Percentiles rank a stretch among this genome's conserved stretches.
These are phyloP conservation scores for Tetramorium alpestre DNA, from an alignment of 1,140 invertebrate species.

Conservation along the genomic window DNA sequence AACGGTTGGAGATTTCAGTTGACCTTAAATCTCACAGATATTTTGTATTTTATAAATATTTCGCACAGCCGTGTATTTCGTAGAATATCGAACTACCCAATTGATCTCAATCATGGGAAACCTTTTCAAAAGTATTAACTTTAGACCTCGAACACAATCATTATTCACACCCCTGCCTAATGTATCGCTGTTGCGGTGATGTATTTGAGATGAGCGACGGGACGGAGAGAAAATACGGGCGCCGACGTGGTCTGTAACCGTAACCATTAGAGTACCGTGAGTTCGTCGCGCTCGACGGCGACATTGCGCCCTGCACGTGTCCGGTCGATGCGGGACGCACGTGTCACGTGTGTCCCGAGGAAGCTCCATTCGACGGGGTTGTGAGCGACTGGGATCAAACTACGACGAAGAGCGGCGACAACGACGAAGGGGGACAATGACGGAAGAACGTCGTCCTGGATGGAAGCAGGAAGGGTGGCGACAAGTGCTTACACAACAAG, in stretches of 20 bases:
- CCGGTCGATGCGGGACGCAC: conserved; percentile 77
- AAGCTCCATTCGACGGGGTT: conserved; percentile 54
- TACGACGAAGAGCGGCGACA: background rate
- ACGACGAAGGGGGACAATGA: background rate
- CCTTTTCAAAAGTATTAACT: background rate
- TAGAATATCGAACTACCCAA: background rate
- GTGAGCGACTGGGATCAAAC: background rate
- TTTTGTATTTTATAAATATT: background rate
- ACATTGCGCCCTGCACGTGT: conserved; percentile 65
- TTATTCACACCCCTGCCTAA: conserved; percentile 33
- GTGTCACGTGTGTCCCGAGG: conserved; percentile 78
- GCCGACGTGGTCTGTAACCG: conserved; percentile 49
- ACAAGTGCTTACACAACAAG: conserved; percentile 79
- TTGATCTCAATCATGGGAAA: background rate
- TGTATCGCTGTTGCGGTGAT: conserved; percentile 36
- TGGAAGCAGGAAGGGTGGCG: conserved; percentile 61
- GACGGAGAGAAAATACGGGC: conserved; percentile 32
- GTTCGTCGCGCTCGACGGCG: conserved; percentile 52
- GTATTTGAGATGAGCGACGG: conserved; percentile 45
- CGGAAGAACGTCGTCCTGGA: background rate
- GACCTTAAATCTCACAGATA: background rate
- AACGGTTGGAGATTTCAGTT: background rate
- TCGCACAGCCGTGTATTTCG: background rate
- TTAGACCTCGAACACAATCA: background rate
- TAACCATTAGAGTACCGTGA: conserved; percentile 55